Evolutionary conservation across 1,140 invertebrate genomes (phyloP), one percentile per base, ranked within the genome.

Genomic region (Colletes latitarsis): DNA sequence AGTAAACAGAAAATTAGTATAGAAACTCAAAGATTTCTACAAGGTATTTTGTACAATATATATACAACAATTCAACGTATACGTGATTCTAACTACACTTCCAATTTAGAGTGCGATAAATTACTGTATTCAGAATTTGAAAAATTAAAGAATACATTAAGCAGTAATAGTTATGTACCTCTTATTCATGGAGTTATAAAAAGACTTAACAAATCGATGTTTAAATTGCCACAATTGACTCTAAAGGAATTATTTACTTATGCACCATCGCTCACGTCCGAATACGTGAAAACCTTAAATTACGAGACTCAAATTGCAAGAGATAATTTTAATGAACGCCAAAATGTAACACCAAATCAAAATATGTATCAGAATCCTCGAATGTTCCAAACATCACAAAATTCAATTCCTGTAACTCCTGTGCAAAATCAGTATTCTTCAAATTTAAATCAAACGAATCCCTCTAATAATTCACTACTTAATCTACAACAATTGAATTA

Each of bases 71-170:
- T 78, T 63, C 0, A 15, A 55, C 6, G 1, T 6, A 17, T 6
- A n/a, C 77, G 77, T 10, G 4, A 4, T 19, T 14, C 46, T 53
- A 6, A 3, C 17, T 3, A 21, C 15, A 0, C 1, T 15, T 9
- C 0, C 8, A 14, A 12, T 12, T 46, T 14, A n/a, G 3, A 55
- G 43, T 53, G 52, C 41, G 49, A 63, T 30, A 72, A 10, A 1
- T 46, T n/a, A n/a, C 53, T 78, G 6, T 4, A 2, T 15, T 10
- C 5, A 4, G 49, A 78, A 64, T 78, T 78, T 8, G 21, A 63
- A 19, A 43, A 78, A 4, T 2, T 73, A 39, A 8, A 10, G n/a
- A 57, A 30, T 9, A 10, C 17, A 14, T 10, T 49, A 10, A 66
- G 60, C 15, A 10, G 2, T 52, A 12, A 30, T 5, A 39, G 57